Evolutionary conservation across 2,797 vertebrate genomes (phyloP), one percentile per base, ranked within the genome.

Genomic region (Phalanger gymnotis): DNA sequence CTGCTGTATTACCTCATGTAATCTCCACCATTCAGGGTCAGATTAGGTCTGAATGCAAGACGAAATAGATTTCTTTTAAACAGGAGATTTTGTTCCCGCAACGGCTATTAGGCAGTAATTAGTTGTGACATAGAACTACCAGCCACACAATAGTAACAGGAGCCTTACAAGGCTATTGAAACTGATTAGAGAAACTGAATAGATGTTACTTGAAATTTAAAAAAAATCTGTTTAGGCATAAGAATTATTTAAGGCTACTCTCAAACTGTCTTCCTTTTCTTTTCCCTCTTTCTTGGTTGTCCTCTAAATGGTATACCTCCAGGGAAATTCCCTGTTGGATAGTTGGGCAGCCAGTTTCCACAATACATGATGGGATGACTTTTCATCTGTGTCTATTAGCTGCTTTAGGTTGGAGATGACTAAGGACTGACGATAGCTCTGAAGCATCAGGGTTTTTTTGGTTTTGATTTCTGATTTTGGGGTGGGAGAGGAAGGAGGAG

Each of bases 91-190:
- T 99, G 99, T 99, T 98, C 98, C 98, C 97, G 98, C 98, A 98
- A 98, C 97, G 98, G 99, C 99, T 99, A 99, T 99, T 99, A 99
- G 99, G 98, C 98, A 96, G 99, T 99, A 99, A 99, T 99, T 99
- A 99, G 99, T 99, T 99, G 99, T 99, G 99, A 99, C 99, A 99
- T 98, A 98, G 99, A 99, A 99, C 99, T 99, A 99, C 98, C 99
- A 99, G 98, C 98, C 97, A 97, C 99, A 99, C 99, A 99, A 99
- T 99, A 99, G 99, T 98, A 98, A 99, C 98, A 97, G 97, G 99
- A 99, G 98, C 98, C 99, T 99, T 99, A 98, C 98, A 98, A 99
- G 99, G 98, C 99, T 99, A 99, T 99, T 99, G 99, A 99, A 99
- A 99, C 0, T 97, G 98, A 99, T 99, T 98, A 99, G 98, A 99